Evolutionary conservation across 2,113 vertebrate genomes (phyloP), one percentile per base, ranked within the genome.

Genomic region (Blennius ocellaris): DNA sequence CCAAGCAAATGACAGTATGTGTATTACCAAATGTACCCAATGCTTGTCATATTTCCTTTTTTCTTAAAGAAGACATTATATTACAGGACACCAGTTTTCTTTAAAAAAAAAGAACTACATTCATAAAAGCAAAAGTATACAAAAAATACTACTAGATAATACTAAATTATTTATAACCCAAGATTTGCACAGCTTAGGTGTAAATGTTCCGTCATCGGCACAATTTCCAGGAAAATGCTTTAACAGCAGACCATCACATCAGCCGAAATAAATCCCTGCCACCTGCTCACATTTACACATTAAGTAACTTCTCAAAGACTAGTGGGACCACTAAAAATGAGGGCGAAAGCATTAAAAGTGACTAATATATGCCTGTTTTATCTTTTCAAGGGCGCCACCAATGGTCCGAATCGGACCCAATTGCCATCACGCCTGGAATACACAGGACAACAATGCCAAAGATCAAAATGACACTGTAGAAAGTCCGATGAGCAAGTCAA

Each of bases 401-500:
- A 43, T 0, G 14, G 40, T 2, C 40, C 43, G 55, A 69, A 65
- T 17, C 11, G 6, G 44, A 11, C 9, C 16, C 11, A 68, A 60
- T 12, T 49, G 50, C 14, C 44, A 9, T 55, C 1, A 5, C 0
- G 10, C 0, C 7, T 57, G 49, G 6, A 41, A 73, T 39, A 41
- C 50, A 40, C 55, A 83, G 55, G 14, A 55, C 43, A 54, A 78
- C 53, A 53, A 76, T 6, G 44, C 9, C 12, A 10, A 66, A 68
- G 66, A 84, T 84, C 70, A 8, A 76, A 76, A 76, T 38, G 52
- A 37, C 60, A 68, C 66, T 57, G 12, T 12, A 50, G 51, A 82
- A 80, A 82, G 50, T 54, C 37, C 21, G 58, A 82, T 9, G 50
- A 81, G 73, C 67, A 9, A 84, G 43, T 80, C 69, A 62, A 68